Conservation (phyloP, 2,797 vertebrate species). For the Alcedo quadribrachys region DNA sequence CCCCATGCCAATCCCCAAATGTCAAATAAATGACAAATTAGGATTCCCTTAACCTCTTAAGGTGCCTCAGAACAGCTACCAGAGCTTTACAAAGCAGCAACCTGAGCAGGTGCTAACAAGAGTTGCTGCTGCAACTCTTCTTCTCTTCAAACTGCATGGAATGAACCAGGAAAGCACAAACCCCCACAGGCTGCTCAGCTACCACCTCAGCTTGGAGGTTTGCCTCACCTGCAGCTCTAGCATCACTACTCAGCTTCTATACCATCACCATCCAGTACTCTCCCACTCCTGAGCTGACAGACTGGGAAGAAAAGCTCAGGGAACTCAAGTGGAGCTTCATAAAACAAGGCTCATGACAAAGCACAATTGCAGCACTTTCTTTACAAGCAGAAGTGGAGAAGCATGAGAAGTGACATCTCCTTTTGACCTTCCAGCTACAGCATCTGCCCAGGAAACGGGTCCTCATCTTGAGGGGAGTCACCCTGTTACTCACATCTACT, state of each 20-base stretch:
- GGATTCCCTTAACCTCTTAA: neutral
- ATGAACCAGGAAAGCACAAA: neutral
- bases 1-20: neutral
- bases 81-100: neutral
- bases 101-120: accelerated
- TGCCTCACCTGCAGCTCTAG: neutral
- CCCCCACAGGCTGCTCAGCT: accelerated
- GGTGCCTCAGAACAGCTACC: neutral
- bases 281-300: neutral
- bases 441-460: neutral
- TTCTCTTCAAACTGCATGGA: neutral
- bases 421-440: neutral
- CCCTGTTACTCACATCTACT: neutral
- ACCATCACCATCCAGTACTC: neutral
- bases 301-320: neutral
- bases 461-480: neutral
- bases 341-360: neutral
- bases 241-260: neutral
- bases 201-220: neutral
- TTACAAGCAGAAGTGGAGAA: neutral
- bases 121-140: neutral
- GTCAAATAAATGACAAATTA: neutral
- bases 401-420: neutral
- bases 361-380: neutral
- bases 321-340: neutral